Base-by-base conservation (phyloP, 35 echinoderm and acorn worm genomes). In the Strongylocentrotus purpuratus region DNA sequence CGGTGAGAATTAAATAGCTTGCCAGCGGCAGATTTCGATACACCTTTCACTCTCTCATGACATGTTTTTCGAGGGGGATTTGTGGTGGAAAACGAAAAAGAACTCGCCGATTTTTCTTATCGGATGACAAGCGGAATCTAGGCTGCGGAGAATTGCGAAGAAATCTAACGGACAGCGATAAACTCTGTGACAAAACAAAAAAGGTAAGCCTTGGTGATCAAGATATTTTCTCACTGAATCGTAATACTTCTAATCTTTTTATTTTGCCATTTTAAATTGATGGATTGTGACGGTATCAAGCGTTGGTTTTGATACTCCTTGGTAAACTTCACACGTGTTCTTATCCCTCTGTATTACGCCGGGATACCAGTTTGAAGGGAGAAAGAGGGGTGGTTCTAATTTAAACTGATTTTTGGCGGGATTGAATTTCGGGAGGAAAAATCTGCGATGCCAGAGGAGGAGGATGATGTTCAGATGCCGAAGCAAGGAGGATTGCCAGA, bases 201-300 rank as follows among this genome's bases (percentile, higher is more conserved):
- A 78, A 78, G 65, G 65, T 78, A 78, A 78, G 65, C 65, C 65
- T 22, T 28, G 22, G 20, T 78, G 65, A 78, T 78, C 65, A 78
- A 78, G 65, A 78, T 28, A 78, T 78, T 78, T 78, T 78, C 65
- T 78, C 65, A 78, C 65, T 78, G 65, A 78, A n/a, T 78, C 65
- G 65, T 78, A n/a, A 78, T 78, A 22, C 65, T 78, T 78, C 65
- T 78, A 78, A 78, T 78, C 65, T 28, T 78, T 78, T 78, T 78
- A 33, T 89, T 89, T 89, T 89, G 45, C 45, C 87, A 33, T 89
- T 89, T 89, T 45, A 89, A 89, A 89, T 89, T 89, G 87, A 33
- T 46, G 87, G 87, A 89, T 89, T 89, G 87, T 45, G 4, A n/a
- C 7, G 87, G 31, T 89, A 89, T 89, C 87, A 89, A 41, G 15